These are phyloP conservation scores for Hoplodrina blanda DNA, from an alignment of 2,888 invertebrate species.

Conservation along the genomic window DNA sequence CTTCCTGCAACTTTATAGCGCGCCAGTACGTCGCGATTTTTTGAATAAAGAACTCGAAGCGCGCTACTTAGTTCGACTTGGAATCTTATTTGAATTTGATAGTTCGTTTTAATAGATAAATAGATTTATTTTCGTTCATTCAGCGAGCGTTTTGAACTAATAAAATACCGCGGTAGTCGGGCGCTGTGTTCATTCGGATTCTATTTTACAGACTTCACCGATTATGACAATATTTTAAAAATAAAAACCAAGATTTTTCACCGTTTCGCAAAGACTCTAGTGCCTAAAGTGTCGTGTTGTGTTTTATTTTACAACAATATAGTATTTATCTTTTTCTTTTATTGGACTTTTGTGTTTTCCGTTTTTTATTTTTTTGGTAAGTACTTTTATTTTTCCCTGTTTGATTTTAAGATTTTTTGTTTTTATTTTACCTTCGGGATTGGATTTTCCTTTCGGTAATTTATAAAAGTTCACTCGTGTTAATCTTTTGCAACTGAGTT, in stretches of 20 bases:
- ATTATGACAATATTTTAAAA: constrained; percentile 79
- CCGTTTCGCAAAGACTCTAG: constrained; percentile 80
- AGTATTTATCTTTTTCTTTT: constrained; percentile 69
- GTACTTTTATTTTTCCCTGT: constrained; percentile 70
- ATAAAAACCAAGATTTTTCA: constrained; percentile 79
- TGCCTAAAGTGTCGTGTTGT: constrained; percentile 88
- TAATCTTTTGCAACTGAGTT: background rate
- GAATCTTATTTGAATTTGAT: constrained; percentile 81
- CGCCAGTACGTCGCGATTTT: constrained; percentile 86
- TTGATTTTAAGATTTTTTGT: constrained; percentile 51
- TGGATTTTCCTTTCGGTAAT: constrained; percentile 16
- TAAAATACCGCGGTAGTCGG: constrained; percentile 73
- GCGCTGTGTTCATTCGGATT: constrained; percentile 73
- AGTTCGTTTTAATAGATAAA: constrained; percentile 68
- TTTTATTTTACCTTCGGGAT: constrained; percentile 38
- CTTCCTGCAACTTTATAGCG: constrained; percentile 81
- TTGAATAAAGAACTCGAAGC: constrained; percentile 82
- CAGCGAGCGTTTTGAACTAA: constrained; percentile 80
- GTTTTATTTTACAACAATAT: constrained; percentile 79
- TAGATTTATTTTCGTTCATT: constrained; percentile 67
- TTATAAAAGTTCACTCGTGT: background rate
- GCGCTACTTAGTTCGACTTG: constrained; percentile 73
- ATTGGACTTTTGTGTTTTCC: constrained; percentile 85
- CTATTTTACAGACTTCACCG: constrained; percentile 78
- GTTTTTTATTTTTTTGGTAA: constrained; percentile 83